Evolutionary conservation across 2,113 vertebrate species (phyloP).

Genomic region (Thryonomys swinderianus): DNA sequence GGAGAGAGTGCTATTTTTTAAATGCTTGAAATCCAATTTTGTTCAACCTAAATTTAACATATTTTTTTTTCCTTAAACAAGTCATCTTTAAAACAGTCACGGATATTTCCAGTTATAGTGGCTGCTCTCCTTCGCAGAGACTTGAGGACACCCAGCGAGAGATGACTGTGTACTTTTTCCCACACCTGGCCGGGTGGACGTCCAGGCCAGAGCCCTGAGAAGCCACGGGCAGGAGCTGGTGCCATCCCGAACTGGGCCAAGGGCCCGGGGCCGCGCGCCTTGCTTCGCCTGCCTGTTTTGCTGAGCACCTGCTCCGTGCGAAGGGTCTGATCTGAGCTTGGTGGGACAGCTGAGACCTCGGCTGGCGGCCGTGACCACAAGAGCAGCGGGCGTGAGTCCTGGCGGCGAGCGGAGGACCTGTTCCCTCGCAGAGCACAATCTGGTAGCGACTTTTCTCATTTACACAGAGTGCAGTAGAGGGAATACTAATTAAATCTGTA

Average conservation of each 20-base stretch:
- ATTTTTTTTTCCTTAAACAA: slow-evolving; percentile 51
- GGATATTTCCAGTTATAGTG: slow-evolving; percentile 1
- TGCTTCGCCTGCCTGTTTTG: not conserved
- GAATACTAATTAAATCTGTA: slow-evolving; percentile 52
- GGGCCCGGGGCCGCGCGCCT: not conserved
- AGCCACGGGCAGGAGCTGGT: not conserved
- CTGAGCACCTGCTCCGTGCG: not conserved
- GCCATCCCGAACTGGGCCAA: not conserved
- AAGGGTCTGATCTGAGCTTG: not conserved
- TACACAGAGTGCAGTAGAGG: slow-evolving; percentile 44
- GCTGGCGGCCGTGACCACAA: not conserved
- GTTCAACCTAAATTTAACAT: slow-evolving; percentile 26
- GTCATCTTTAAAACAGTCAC: not conserved
- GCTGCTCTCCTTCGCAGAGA: not conserved
- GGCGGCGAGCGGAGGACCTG: slow-evolving; percentile 47
- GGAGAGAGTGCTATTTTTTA: slow-evolving; percentile 37
- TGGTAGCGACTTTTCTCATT: slow-evolving; percentile 65
- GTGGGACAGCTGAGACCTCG: not conserved
- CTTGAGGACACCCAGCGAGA: not conserved
- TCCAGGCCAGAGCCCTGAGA: not conserved
- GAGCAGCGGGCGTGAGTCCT: not conserved
- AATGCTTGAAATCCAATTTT: slow-evolving; percentile 37
- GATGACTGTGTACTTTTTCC: not conserved
- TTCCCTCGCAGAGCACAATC: slow-evolving; percentile 61
- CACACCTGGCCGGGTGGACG: not conserved